Base-by-base conservation (phyloP, 2,797 vertebrate genomes). In the Apodemus agrarius region DNA sequence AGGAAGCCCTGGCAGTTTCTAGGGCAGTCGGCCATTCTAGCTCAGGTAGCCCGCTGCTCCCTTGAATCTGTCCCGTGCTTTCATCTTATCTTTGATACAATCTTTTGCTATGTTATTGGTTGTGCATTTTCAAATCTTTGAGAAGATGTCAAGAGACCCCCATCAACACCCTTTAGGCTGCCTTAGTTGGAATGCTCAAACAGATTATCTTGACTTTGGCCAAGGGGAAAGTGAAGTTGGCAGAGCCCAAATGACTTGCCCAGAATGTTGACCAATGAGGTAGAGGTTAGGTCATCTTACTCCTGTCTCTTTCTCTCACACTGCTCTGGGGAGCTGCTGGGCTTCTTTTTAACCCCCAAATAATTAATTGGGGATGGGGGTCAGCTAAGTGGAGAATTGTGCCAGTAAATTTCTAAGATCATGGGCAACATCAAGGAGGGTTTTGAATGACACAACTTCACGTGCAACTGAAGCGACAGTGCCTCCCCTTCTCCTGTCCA, bases 391-490 rank as follows among this genome's bases (percentile, higher is more conserved):
- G 72, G 43, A 93, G 49, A 83, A n/a, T 6, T 72, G 21, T 83
- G 9, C 69, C 90, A 72, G n/a, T 40, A 78, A 91, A 57, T 10
- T 75, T 85, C 81, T 63, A 92, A 96, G 78, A 78, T 14, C 40
- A 95, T 9, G 90, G 61, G 19, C 14, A 72, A 43, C 61, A 49
- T 49, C 61, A 52, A 94, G 89, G 46, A 54, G 37, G 4, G 37
- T 74, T 95, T 89, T 13, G 46, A 43, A 22, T 72, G 43, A 90
- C 81, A 54, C 69, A 82, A 75, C 69, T 93, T 86, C 13, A n/a
- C 29, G 24, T 46, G 34, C 29, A 74, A 88, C 79, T 31, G 13
- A 31, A 17, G 81, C 40, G 52, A n/a, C 81, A 43, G 29, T 2
- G 19, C 6, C 13, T 43, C 8, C 13, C 54, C 43, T 31, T 0